A percentile compares a stretch with the other conserved stretches of the same genome.
Evolutionary conservation across 2,888 invertebrate genomes (phyloP).

Genomic region (Galerucella pusilla): DNA sequence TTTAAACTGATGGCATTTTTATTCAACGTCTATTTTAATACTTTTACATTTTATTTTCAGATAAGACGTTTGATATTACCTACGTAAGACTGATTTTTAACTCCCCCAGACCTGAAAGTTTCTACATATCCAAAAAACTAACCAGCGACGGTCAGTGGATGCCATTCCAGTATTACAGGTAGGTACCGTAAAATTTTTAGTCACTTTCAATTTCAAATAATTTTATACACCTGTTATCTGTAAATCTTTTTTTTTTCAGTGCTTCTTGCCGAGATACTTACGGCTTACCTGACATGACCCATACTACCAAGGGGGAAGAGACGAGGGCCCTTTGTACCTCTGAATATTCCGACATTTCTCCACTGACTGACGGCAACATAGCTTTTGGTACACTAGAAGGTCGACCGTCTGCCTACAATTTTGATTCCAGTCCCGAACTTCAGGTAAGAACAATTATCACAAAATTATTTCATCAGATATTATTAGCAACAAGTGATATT

Average conservation of each 20-base stretch:
- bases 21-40: neutral
- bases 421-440: conserved; percentile 88
- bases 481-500: too few species aligned
- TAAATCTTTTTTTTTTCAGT: conserved; percentile 67
- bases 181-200: conserved; percentile 66
- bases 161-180: conserved; percentile 92
- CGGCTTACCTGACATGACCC: conserved; percentile 78
- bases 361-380: conserved; percentile 92
- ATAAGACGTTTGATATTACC: conserved; percentile 97
- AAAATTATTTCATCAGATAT: neutral
- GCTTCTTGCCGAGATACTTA: conserved; percentile 94
- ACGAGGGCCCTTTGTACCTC: conserved; percentile 97
- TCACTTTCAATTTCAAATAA: neutral
- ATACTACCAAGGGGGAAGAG: conserved; percentile 80
- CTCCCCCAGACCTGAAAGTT: conserved; percentile 97
- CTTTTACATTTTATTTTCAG: conserved; percentile 67
- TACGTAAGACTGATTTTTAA: conserved; percentile 95
- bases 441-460: conserved; percentile 74
- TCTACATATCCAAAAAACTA: conserved; percentile 92
- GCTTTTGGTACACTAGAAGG: conserved; percentile 96
- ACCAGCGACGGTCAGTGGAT: conserved; percentile 84
- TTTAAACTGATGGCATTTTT: too few species aligned
- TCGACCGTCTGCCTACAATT: conserved; percentile 90
- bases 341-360: conserved; percentile 97
- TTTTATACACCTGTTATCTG: conserved; percentile 5